Evolutionary conservation across 2,797 vertebrate genomes (phyloP), one percentile per base, ranked within the genome.

Genomic region (Hippocampus kuda): DNA sequence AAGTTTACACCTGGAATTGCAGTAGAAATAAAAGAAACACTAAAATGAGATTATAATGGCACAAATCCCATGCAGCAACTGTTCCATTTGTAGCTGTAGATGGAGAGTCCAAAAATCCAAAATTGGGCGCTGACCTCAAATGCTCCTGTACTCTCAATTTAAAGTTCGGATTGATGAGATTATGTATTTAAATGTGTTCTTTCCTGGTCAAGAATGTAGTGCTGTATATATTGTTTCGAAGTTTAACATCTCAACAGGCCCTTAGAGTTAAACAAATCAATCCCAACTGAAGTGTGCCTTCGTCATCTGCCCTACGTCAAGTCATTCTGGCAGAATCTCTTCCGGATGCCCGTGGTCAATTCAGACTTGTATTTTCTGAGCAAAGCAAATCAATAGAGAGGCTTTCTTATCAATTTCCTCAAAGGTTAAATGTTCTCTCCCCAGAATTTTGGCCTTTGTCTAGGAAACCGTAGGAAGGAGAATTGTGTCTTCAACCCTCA

Each of bases 341-440:
- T 48, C 63, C 15, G 30, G 15, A 26, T 48, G 24, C 63, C 24
- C 15, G 13, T 24, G 27, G 63, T 48, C 26, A 46, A 65, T 8
- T 65, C 77, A 76, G 69, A 75, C 70, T 65, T 66, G 62, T 10
- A 68, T 76, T 76, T 78, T 79, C 73, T 49, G 72, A 79, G 79
- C 70, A 81, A 86, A 82, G 78, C 79, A 73, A 82, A 86, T 88
- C 77, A 34, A 88, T 85, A 66, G 24, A 69, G 57, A 41, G 44
- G 79, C 76, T 79, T 83, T 82, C 81, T 86, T 88, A 83, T 84
- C 78, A 75, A 66, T 84, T 84, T 84, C 75, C 77, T 65, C 76
- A 85, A 88, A 89, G 87, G 87, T 88, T 87, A 87, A 89, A 83
- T 78, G 77, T 72, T 73, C 66, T 76, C 72, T 83, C 75, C 71